A percentile compares a stretch with the other conserved stretches of the same genome.
Conservation (phyloP, 2,797 vertebrate genomes). For the Otus scops region DNA sequence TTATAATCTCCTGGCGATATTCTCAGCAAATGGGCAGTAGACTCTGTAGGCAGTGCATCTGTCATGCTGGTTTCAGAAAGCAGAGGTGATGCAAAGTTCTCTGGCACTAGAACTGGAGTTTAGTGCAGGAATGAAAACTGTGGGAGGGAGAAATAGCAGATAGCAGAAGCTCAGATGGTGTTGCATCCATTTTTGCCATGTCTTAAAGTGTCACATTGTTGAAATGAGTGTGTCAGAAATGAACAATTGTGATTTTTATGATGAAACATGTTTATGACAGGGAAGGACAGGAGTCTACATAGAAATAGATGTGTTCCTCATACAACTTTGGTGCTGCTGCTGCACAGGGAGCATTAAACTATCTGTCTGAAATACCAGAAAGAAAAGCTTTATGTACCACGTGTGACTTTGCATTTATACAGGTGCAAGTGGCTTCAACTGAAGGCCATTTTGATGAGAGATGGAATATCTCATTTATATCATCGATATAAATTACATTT, state of each 20-base stretch:
- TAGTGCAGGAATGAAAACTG: not conserved
- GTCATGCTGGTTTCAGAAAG: not conserved
- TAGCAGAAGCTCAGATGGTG: not conserved
- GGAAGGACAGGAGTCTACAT: not conserved
- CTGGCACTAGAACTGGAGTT: not conserved
- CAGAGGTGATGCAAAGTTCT: not conserved
- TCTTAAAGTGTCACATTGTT: fast-evolving
- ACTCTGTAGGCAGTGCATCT: not conserved
- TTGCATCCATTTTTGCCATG: not conserved
- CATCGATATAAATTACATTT: conserved; percentile 70
- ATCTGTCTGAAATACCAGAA: conserved; percentile 58
- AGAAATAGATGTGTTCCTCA: conserved; percentile 4
- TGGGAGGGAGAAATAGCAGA: not conserved
- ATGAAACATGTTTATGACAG: not conserved
- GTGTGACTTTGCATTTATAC: conserved; percentile 67
- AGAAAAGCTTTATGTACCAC: conserved; percentile 66
- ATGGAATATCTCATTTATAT: conserved; percentile 65
- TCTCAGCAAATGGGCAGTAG: not conserved
- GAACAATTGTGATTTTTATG: not conserved
- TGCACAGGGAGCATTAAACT: conserved; percentile 36
- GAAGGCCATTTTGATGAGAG: conserved; percentile 63
- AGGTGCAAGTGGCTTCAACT: conserved; percentile 72
- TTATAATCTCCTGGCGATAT: not conserved
- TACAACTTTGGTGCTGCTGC: conserved; percentile 43
- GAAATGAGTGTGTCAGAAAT: not conserved